Percentiles rank a stretch among this genome's conserved stretches.
Conservation (phyloP, 2,797 vertebrate genomes). For the Echiichthys vipera region DNA sequence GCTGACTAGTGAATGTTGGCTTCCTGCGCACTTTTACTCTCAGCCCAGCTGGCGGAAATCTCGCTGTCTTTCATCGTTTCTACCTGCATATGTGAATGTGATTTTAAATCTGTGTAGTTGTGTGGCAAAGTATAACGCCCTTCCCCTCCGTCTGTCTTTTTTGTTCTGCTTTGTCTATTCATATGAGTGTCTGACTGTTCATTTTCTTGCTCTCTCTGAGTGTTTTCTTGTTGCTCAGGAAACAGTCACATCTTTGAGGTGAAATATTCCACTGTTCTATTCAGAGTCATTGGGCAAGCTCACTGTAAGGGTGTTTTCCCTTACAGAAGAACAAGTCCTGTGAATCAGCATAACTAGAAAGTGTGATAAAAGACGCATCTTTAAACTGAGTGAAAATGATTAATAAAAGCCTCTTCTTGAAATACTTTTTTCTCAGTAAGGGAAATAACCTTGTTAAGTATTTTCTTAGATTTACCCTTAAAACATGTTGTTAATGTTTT, state of each 20-base stretch:
- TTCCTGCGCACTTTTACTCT: constrained; percentile 3
- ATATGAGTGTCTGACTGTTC: constrained; percentile 19
- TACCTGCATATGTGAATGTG: constrained; percentile 12
- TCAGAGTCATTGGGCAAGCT: constrained; percentile 26
- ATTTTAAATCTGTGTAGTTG: constrained; percentile 9
- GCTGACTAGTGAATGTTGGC: background rate
- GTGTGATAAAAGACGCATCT: too few species aligned
- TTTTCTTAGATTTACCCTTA: background rate
- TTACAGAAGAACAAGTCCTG: constrained; percentile 20
- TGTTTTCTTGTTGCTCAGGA: constrained; percentile 62
- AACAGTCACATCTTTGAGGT: constrained; percentile 60
- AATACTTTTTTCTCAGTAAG: background rate
- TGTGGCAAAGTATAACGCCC: background rate
- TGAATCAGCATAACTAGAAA: constrained; percentile 26
- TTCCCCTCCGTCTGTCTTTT: constrained; percentile 6
- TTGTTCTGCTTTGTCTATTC: constrained; percentile 27
- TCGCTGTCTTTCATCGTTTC: background rate
- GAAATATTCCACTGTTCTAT: constrained; percentile 60
- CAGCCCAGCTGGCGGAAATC: background rate
- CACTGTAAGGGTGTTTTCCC: constrained; percentile 59
- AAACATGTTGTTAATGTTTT: background rate
- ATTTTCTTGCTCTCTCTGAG: constrained; percentile 17
- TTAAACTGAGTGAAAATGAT: too few species aligned
- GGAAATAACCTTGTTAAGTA: background rate
- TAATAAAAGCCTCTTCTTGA: background rate